Conservation (phyloP, 2,113 vertebrate genomes). For the Mobula birostris region DNA sequence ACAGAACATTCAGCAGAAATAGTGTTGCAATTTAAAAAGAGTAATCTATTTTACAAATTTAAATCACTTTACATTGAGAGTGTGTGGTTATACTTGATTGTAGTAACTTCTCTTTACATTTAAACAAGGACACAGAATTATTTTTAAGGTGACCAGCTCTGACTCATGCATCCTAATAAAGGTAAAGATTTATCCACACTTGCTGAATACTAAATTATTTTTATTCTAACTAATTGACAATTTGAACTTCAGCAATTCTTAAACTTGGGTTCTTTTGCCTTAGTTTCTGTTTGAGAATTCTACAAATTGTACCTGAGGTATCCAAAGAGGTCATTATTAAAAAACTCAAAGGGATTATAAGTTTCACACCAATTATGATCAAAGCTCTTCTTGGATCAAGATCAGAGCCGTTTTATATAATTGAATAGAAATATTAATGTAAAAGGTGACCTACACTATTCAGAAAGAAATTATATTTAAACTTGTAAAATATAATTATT, state of each 20-base stretch:
- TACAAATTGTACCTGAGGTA: background rate
- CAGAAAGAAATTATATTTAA: no score
- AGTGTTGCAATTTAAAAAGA: background rate
- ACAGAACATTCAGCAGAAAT: background rate
- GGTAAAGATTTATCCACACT: background rate
- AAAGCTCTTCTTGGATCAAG: no score
- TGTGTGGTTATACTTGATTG: background rate
- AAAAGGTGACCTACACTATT: no score
- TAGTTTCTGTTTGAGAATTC: background rate
- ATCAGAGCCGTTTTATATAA: no score
- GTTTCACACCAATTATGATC: background rate
- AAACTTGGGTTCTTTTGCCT: background rate
- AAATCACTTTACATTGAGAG: background rate
- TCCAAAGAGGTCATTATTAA: background rate
- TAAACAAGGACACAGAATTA: background rate
- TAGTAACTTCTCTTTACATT: background rate
- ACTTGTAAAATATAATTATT: no score
- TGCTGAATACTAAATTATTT: background rate
- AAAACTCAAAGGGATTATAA: background rate
- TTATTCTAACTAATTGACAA: background rate
- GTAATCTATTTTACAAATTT: background rate
- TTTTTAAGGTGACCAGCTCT: background rate
- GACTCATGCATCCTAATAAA: no score
- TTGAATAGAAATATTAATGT: no score
- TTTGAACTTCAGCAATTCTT: background rate